Evolutionary conservation across 2,797 vertebrate species (phyloP), one percentile per base, ranked within the genome.

Genomic region (Semotilus atromaculatus): DNA sequence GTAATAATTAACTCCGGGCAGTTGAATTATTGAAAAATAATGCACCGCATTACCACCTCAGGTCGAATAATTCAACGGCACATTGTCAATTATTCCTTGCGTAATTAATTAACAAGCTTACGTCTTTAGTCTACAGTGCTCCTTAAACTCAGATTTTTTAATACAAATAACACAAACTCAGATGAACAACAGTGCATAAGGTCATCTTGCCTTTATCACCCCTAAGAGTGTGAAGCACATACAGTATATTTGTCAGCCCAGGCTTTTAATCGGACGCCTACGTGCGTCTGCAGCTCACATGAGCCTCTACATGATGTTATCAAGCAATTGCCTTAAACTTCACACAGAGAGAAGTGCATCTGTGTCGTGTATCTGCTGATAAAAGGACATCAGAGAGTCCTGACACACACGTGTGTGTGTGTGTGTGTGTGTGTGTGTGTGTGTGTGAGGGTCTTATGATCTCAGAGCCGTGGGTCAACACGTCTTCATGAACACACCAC

Each of bases 361-460:
- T 80, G 66, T 70, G 45, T 75, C 64, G 58, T 45, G 80, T 58
- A 51, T 66, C 55, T 31, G 23, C 43, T 34, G 78, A 75, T 77
- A 48, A 76, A 71, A 86, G 55, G 36, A 76, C 81, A 81, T 80
- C 82, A 80, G 80, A 86, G 80, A 62, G 73, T 48, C 51, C 29
- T 87, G 85, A 87, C 36, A 71, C 81, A 48, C 45, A 48, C 45
- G 45, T 16, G 45, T 48, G 40, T 43, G 36, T 38, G 36, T 38
- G 36, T 38, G 36, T 38, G 36, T 36, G 36, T 36, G 40, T 11
- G 40, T 43, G 40, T 40, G 36, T 40, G 38, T 40, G 10, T 43
- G 77, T 31, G 78, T 21, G 7, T 64, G 53, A 70, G 29, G 7
- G 67, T 83, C 88, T 77, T 66, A 79, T 94, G 92, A 95, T 90